Base-by-base conservation (phyloP, 1,140 invertebrate genomes). In the Paraescarpia echinospica region DNA sequence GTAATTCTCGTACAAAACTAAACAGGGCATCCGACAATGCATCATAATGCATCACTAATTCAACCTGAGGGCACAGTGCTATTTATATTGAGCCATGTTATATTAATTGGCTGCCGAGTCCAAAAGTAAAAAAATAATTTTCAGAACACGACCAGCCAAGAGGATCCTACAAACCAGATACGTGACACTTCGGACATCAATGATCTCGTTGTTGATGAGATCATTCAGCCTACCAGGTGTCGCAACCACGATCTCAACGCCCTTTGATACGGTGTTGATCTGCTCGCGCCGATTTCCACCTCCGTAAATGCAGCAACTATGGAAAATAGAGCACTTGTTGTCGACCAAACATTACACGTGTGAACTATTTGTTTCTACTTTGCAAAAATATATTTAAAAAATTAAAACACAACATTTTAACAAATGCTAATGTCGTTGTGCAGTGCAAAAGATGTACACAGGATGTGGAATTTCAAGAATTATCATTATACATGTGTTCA, bases 201-300 rank as follows among this genome's bases (percentile, higher is more conserved):
- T 92, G 88, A 95, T 94, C 2, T 94, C 97, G 93, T 97, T 97
- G 0, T 97, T 96, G 0, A 99, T 96, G 93, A 99, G 98, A 95
- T 99, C 98, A 35, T 98, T 96, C 0, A 99, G 96, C 51, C 99
- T 96, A 0, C 99, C 99, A 0, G 98, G 98, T 0, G 99, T 99
- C 1, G 98, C 98, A 1, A 99, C 98, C 1, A 99, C 95, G 93
- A 99, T 97, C 95, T 99, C 98, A 93, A 98, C 98, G 0, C 99
- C 99, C 91, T 96, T 96, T 95, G 97, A 94, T 31, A 97, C 96
- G 41, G 97, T 97, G 34, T 96, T 96, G 0, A 97, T 96, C 95
- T 99, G 98, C 96, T 98, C 96, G 0, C 96, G 96, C 0, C 97
- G 97, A 0, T 97, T 97, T 0, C 98, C 98, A 14, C 99, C 99